phyloP scores from a whole-genome alignment of 2,797 vertebrate species.

The Falco berigora region DNA sequence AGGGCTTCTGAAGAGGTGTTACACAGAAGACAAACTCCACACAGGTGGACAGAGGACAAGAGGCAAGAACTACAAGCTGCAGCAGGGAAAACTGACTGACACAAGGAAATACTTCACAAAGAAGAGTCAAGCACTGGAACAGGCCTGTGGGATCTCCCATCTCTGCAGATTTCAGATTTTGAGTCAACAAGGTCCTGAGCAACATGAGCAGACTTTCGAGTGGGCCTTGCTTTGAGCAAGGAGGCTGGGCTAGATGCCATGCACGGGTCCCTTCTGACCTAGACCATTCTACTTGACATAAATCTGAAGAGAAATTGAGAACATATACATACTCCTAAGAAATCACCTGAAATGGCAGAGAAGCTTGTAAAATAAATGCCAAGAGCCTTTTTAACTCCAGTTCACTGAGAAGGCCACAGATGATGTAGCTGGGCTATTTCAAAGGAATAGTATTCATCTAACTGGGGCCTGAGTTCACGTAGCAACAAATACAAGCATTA shows the following conservation, averaged over 20 bases:
- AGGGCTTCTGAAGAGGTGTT: not conserved
- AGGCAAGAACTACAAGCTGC: not conserved
- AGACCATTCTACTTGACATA: not conserved
- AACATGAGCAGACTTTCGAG: not conserved
- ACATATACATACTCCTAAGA: not conserved
- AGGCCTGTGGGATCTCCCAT: not conserved
- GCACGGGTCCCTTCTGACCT: not conserved
- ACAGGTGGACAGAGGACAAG: not conserved
- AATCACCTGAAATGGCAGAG: not conserved
- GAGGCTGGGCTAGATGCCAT: not conserved
- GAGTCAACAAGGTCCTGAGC: not conserved
- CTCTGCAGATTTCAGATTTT: not conserved
- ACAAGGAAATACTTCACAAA: not conserved
- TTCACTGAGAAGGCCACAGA: not conserved
- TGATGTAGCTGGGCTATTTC: not conserved
- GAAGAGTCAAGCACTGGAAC: not conserved
- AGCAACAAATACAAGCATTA: not conserved
- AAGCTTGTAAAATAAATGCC: not conserved
- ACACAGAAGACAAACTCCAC: not conserved
- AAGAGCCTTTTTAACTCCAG: not conserved
- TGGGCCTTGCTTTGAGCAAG: not conserved
- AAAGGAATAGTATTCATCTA: not conserved
- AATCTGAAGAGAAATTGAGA: not conserved
- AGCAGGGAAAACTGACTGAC: not conserved
- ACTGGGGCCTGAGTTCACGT: not conserved